Evolutionary conservation across 2,797 vertebrate genomes (phyloP).

Genomic region (Lepus townsendii): DNA sequence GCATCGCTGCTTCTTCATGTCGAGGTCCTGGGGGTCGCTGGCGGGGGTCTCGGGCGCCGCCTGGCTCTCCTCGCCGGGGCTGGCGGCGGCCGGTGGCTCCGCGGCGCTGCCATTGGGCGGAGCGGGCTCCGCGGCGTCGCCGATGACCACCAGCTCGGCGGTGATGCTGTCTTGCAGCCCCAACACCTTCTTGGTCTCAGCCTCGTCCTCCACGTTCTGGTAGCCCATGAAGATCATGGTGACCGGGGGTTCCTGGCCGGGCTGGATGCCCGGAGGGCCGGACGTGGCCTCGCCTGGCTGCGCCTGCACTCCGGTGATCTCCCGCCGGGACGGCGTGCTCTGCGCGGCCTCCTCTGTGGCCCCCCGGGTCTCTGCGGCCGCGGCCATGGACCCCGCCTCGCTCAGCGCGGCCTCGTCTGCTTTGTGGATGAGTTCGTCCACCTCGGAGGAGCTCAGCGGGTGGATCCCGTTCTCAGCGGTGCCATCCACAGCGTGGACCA

Average conservation of each 20-base stretch:
- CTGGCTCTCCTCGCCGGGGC: conserved; percentile 79
- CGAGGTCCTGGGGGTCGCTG: conserved; percentile 90
- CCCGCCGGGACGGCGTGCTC: conserved; percentile 88
- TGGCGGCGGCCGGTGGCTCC: conserved; percentile 78
- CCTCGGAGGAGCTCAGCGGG: conserved; percentile 94
- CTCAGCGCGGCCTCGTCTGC: conserved; percentile 93
- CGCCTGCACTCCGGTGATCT: conserved; percentile 88
- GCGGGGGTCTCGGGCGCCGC: conserved; percentile 86
- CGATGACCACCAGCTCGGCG: conserved; percentile 95
- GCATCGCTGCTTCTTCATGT: conserved; percentile 96
- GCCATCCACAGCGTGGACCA: conserved; percentile 95
- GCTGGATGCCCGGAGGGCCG: conserved; percentile 84
- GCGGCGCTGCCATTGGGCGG: conserved; percentile 93
- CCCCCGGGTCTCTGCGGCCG: not conserved
- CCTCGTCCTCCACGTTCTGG: conserved; percentile 96
- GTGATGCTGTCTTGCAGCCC: conserved; percentile 95
- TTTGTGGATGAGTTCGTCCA: conserved; percentile 96
- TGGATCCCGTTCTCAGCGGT: conserved; percentile 91
- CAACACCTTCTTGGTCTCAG: conserved; percentile 94
- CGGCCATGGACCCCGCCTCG: conserved; percentile 62
- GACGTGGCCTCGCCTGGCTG: conserved; percentile 72
- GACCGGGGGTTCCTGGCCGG: conserved; percentile 92
- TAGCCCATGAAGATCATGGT: conserved; percentile 99
- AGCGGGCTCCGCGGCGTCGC: conserved; percentile 87
- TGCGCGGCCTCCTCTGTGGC: not conserved